A percentile compares a stretch with the other conserved stretches of the same genome.
Conservation (phyloP, 2,888 invertebrate genomes). For the Philonicus albiceps region DNA sequence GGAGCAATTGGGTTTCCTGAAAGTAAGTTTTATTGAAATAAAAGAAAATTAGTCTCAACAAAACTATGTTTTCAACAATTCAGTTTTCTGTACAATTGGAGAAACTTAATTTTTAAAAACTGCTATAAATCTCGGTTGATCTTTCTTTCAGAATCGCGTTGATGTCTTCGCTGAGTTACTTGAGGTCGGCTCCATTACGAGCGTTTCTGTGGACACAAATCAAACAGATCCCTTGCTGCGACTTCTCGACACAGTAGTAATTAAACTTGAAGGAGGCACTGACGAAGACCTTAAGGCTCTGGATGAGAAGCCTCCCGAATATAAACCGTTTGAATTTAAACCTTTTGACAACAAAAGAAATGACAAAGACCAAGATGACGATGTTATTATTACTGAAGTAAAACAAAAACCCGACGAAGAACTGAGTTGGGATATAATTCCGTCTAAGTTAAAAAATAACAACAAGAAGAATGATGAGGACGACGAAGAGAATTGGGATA, state of each 20-base stretch:
- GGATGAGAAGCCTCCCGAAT: conserved; percentile 70
- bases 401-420: conserved; percentile 49
- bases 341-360: conserved; percentile 49
- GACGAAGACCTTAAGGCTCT: conserved; percentile 87
- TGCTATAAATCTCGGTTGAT: background rate
- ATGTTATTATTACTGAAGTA: conserved; percentile 55
- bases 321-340: conserved; percentile 45
- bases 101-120: background rate
- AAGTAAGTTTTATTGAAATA: conserved; percentile 70
- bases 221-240: conserved; percentile 83
- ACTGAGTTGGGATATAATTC: conserved; percentile 12
- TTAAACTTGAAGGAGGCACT: conserved; percentile 92
- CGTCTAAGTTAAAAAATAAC: conserved; percentile 37
- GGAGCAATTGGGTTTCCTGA: conserved; percentile 81
- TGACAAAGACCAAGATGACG: conserved; percentile 54
- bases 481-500: conserved; percentile 52
- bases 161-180: conserved; percentile 89
- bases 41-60: too few species aligned
- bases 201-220: conserved; percentile 84
- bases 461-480: conserved; percentile 25
- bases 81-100: too few species aligned
- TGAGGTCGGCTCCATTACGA: conserved; percentile 75
- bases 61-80: too few species aligned
- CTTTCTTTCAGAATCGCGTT: conserved; percentile 75
- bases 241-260: conserved; percentile 94